phyloP scores from a whole-genome alignment of 2,797 vertebrate genomes.

The Synanceia verrucosa region DNA sequence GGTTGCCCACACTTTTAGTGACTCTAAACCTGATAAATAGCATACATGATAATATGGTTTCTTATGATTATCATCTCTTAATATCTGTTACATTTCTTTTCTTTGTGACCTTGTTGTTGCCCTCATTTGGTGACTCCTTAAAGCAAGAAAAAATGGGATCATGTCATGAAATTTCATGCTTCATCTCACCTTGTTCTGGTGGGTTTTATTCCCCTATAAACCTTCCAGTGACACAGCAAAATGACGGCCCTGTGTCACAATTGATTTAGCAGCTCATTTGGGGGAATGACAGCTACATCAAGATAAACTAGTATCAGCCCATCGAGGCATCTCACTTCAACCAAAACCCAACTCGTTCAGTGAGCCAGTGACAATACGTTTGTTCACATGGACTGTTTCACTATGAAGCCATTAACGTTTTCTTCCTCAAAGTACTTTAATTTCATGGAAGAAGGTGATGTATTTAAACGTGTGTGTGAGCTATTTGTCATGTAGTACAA shows the following conservation, averaged over 20 bases:
- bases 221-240: conserved; percentile 65
- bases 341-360: conserved; percentile 69
- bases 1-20: conserved; percentile 26
- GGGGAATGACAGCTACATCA: conserved; percentile 80
- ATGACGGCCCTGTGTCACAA: conserved; percentile 75
- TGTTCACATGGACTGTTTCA: conserved; percentile 37
- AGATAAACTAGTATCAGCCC: conserved; percentile 75
- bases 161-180: conserved; percentile 56
- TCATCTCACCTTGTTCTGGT: conserved; percentile 65
- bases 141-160: conserved; percentile 25
- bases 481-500: not conserved
- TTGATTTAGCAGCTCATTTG: conserved; percentile 83
- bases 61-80: not conserved
- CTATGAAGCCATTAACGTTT: conserved; percentile 6
- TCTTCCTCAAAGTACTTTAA: conserved; percentile 1
- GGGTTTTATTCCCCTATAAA: conserved; percentile 66
- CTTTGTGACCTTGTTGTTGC: not conserved
- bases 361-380: conserved; percentile 47
- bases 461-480: conserved; percentile 2
- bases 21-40: conserved; percentile 8
- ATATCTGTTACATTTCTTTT: conserved; percentile 9
- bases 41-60: not conserved
- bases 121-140: not conserved
- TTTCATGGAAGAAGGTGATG: conserved; percentile 16
- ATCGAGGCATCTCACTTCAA: conserved; percentile 58